A percentile compares a stretch with the other conserved stretches of the same genome.
These are phyloP conservation scores for Staurois parvus DNA, from an alignment of 2,797 vertebrate species.

Conservation along the genomic window DNA sequence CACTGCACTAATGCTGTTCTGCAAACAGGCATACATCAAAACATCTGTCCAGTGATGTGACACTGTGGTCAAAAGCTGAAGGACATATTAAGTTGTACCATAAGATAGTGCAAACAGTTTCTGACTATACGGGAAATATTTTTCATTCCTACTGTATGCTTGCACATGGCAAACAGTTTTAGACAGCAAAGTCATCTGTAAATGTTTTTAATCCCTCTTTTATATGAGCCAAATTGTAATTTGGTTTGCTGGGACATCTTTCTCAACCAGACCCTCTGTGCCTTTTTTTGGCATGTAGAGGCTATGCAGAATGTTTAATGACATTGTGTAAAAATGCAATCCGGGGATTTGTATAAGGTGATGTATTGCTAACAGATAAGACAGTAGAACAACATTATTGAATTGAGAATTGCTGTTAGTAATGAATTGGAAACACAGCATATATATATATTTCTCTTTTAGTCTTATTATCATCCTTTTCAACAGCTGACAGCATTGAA, in stretches of 20 bases:
- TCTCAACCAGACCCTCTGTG: not conserved
- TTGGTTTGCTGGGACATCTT: not conserved
- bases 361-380: conserved; percentile 6
- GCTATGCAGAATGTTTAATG: not conserved
- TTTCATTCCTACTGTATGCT: not conserved
- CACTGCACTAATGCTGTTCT: not conserved
- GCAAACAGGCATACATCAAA: not conserved
- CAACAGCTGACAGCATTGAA: not conserved
- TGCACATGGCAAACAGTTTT: not conserved
- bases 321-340: not conserved
- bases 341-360: not conserved
- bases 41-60: not conserved
- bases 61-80: not conserved
- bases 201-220: not conserved
- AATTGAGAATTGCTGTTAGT: not conserved
- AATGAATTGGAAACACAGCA: not conserved
- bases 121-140: not conserved
- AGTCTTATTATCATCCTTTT: conserved; percentile 1
- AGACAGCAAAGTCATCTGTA: not conserved
- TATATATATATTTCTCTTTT: not conserved
- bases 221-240: not conserved
- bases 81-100: not conserved
- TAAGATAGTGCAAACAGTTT: not conserved
- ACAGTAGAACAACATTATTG: not conserved
- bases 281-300: not conserved